These are phyloP conservation scores for Ailurus styani DNA, from an alignment of 2,113 vertebrate genomes.

Conservation along the genomic window DNA sequence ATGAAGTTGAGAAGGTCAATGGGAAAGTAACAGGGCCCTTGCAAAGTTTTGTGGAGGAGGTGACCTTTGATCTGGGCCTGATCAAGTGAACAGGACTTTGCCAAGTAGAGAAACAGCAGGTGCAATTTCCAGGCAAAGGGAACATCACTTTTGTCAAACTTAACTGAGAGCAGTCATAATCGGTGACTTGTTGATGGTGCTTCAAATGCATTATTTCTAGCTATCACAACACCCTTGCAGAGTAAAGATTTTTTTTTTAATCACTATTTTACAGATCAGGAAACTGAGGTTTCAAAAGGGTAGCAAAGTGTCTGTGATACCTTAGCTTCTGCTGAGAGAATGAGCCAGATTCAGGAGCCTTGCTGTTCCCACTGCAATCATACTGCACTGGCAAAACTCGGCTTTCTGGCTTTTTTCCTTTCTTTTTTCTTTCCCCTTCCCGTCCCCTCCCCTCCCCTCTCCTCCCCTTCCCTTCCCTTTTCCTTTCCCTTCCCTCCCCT, in stretches of 20 bases:
- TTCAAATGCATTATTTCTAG: not conserved
- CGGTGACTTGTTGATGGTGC: not conserved
- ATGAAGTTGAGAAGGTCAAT: not conserved
- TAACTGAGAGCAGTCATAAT: not conserved
- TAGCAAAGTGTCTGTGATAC: not conserved
- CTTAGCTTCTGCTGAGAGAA: not conserved
- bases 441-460: no score
- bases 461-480: no score
- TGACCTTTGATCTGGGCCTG: no score
- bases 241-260: not conserved
- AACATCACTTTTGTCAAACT: not conserved
- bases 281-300: not conserved
- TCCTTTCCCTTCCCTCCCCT: no score
- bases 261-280: not conserved
- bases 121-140: not conserved
- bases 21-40: not conserved
- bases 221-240: not conserved
- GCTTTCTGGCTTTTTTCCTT: not conserved
- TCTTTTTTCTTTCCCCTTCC: not conserved
- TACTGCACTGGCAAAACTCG: accelerated
- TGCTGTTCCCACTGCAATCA: accelerated
- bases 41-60: not conserved
- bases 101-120: not conserved
- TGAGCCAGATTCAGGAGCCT: not conserved
- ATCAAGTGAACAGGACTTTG: not conserved